Evolutionary conservation across 2,888 invertebrate genomes (phyloP).

Genomic region (Drosophila pseudotakahashii): DNA sequence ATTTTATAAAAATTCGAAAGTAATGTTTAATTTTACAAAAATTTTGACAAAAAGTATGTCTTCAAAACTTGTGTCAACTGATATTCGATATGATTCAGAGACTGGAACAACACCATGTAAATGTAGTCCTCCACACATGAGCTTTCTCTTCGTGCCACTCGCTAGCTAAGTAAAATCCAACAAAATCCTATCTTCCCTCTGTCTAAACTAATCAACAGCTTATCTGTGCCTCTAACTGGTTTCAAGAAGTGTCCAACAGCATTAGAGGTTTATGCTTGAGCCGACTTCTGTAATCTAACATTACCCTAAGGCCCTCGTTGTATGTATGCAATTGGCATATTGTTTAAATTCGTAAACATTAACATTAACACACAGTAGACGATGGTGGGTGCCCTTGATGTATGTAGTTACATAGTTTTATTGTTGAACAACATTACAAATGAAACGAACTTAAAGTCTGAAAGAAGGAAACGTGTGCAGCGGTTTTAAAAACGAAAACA

Average conservation of each 20-base stretch:
- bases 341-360: conserved; percentile 31
- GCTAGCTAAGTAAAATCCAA: conserved; percentile 16
- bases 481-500: conserved; percentile 66
- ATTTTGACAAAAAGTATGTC: not conserved
- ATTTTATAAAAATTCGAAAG: not conserved
- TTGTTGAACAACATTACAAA: conserved; percentile 66
- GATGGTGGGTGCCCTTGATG: conserved; percentile 9
- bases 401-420: conserved; percentile 47
- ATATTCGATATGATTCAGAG: not conserved
- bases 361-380: conserved; percentile 23
- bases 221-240: conserved; percentile 54
- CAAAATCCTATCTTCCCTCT: conserved; percentile 34
- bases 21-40: not conserved
- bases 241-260: conserved; percentile 42
- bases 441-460: conserved; percentile 79
- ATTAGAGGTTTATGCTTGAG: conserved; percentile 1
- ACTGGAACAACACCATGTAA: not conserved
- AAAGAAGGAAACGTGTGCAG: conserved; percentile 76
- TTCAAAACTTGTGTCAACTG: not conserved
- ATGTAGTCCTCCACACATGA: conserved; percentile 14
- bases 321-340: conserved; percentile 27
- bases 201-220: conserved; percentile 36
- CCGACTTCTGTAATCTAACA: conserved; percentile 20
- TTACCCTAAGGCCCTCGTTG: conserved; percentile 69
- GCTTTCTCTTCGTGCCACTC: conserved; percentile 43